A percentile compares a stretch with the other conserved stretches of the same genome.
These are phyloP conservation scores for Catotricha subobsoleta DNA, from an alignment of 2,888 invertebrate species.

Conservation along the genomic window DNA sequence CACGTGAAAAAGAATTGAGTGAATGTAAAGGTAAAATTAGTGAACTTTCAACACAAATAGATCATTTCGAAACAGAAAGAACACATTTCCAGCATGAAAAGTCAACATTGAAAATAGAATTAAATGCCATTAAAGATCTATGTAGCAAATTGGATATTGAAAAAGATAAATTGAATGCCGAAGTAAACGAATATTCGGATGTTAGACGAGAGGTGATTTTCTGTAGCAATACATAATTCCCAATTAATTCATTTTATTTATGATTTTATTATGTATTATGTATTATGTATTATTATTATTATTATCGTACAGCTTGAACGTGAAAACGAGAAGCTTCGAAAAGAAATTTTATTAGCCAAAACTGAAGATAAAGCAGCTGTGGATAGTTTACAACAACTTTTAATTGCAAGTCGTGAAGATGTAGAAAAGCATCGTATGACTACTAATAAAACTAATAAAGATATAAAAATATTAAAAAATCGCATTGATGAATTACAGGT, in stretches of 20 bases:
- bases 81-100: constrained; percentile 39
- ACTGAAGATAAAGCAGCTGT: constrained; percentile 31
- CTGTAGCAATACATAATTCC: background rate
- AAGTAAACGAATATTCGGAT: constrained; percentile 33
- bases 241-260: no score
- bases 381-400: constrained; percentile 36
- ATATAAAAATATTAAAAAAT: constrained; percentile 19
- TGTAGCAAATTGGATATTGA: constrained; percentile 46
- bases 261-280: constrained; percentile 2
- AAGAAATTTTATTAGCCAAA: constrained; percentile 21
- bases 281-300: background rate
- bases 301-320: constrained; percentile 29
- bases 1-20: constrained; percentile 33
- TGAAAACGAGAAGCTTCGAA: constrained; percentile 31
- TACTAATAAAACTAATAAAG: constrained; percentile 19
- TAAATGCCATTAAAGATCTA: constrained; percentile 38
- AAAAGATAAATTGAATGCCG: constrained; percentile 41
- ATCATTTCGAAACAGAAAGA: constrained; percentile 45
- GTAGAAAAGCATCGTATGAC: constrained; percentile 27
- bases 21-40: constrained; percentile 39
- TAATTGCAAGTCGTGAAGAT: constrained; percentile 38
- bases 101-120: constrained; percentile 40
- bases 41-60: constrained; percentile 35
- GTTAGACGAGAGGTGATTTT: constrained; percentile 26
- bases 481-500: constrained; percentile 21